Percentiles rank a stretch among this genome's conserved stretches.
These are phyloP conservation scores for Sprattus sprattus DNA, from an alignment of 2,113 vertebrate genomes.

Conservation along the genomic window DNA sequence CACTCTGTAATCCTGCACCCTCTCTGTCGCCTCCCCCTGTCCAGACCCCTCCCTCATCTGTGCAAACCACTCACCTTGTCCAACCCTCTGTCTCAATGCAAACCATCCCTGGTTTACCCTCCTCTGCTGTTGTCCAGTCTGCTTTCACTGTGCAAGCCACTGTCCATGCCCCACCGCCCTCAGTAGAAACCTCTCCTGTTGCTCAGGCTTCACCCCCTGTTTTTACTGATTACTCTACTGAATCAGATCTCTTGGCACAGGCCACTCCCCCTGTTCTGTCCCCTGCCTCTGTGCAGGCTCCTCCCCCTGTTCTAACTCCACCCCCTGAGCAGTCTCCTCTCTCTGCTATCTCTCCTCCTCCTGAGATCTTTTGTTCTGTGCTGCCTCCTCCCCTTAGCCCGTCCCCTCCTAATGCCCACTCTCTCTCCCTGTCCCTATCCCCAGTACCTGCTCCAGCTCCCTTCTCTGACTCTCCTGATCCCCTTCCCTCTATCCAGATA, in stretches of 20 bases:
- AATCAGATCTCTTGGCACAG: neutral
- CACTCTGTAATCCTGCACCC: slow-evolving; percentile 50
- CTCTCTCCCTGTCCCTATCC: neutral
- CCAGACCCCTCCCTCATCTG: neutral
- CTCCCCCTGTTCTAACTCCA: neutral
- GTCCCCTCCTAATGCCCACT: neutral
- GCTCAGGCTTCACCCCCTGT: neutral
- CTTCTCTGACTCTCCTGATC: neutral
- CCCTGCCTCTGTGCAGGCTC: neutral
- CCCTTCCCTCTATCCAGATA: neutral
- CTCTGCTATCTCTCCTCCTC: neutral
- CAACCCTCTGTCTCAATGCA: neutral
- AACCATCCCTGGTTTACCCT: neutral
- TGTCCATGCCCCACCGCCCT: neutral
- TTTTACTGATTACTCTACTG: neutral
- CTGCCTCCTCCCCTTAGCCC: neutral
- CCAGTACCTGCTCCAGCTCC: neutral
- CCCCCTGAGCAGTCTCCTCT: slow-evolving; percentile 9
- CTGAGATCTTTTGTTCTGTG: neutral
- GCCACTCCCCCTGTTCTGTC: neutral
- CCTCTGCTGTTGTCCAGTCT: neutral
- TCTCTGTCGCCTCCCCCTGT: neutral
- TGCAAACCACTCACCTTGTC: neutral
- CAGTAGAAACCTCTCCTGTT: neutral
- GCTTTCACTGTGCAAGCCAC: neutral